phyloP scores from a whole-genome alignment of 2,888 invertebrate genomes.

The Notocelia uddmanniana region DNA sequence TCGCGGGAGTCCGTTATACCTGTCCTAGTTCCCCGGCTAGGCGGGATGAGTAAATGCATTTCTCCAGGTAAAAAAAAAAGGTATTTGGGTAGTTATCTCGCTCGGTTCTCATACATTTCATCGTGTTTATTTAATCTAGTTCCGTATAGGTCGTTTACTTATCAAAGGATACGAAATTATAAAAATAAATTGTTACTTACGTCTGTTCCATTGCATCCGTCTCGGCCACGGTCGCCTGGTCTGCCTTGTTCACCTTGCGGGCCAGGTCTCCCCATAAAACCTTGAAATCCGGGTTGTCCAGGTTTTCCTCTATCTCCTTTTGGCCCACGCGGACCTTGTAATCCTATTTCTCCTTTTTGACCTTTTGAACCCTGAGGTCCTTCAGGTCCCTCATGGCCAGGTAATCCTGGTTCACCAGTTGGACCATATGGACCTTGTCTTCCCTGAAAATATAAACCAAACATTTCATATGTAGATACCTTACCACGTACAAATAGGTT shows the following conservation, averaged over 20 bases:
- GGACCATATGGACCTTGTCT: conserved; percentile 90
- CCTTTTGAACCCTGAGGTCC: conserved; percentile 96
- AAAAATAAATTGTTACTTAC: conserved; percentile 82
- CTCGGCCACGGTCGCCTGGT: conserved; percentile 94
- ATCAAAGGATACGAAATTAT: neutral
- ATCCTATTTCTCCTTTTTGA: conserved; percentile 94
- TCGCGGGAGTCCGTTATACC: too few relatives aligned
- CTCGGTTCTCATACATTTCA: too few relatives aligned
- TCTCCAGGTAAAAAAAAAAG: too few relatives aligned
- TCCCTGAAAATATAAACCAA: conserved; percentile 83
- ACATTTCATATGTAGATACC: neutral
- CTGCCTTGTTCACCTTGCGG: conserved; percentile 85
- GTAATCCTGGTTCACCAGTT: conserved; percentile 90
- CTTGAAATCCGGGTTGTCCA: conserved; percentile 95
- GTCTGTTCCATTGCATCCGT: conserved; percentile 98
- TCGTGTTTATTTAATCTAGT: too few relatives aligned
- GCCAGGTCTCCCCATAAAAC: conserved; percentile 86
- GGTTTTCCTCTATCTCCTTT: conserved; percentile 95
- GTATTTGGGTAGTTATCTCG: too few relatives aligned
- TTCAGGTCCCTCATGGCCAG: conserved; percentile 93
- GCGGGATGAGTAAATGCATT: too few relatives aligned
- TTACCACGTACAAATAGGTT: neutral
- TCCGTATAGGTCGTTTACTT: too few relatives aligned
- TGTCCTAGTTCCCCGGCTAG: too few relatives aligned
- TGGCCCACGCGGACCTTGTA: conserved; percentile 91